Base-by-base conservation (phyloP, 2,888 invertebrate genomes). In the Harpalus rubripes region DNA sequence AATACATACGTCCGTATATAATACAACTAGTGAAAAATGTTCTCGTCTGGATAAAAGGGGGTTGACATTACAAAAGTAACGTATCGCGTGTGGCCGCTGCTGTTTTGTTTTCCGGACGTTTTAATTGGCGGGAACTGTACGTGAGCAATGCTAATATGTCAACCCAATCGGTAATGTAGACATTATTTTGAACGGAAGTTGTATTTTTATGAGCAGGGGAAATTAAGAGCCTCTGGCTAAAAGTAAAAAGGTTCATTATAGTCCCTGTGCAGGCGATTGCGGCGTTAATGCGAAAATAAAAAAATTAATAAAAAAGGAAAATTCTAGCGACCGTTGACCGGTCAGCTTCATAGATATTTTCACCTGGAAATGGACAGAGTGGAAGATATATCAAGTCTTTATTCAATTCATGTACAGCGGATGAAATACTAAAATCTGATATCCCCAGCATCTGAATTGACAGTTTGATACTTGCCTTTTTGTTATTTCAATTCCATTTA, bases 91-190 rank as follows among this genome's bases (percentile, higher is more conserved):
- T 61, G 59, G 80, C 18, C 83, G 83, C 44, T 61, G 63, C 32
- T 84, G 84, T 78, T 65, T 76, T 84, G 83, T 74, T 83, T 76
- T 74, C 76, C 83, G 83, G 84, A 76, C 84, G 52, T 84, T 78
- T 84, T 84, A 84, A 84, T 84, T 84, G 84, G 76, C 65, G 59
- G 61, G 63, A 44, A 63, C 84, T 52, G 22, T 74, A 84, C 84
- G 84, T 84, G 84, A 76, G 84, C 84, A 84, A 84, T 65, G 18
- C 61, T 78, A 78, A 84, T 84, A 84, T 84, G 84, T 84, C 84
- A 84, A 84, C 84, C 65, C 84, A 84, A 84, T 84, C 84, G 84
- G 84, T 84, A 84, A 84, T 84, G 84, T 84, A 84, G 84, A 84
- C 84, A 84, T 84, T 78, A 84, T 78, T 84, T 84, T 84, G 78